These are phyloP conservation scores for Ceyx melanurus DNA, from an alignment of 2,113 vertebrate genomes.

Conservation along the genomic window DNA sequence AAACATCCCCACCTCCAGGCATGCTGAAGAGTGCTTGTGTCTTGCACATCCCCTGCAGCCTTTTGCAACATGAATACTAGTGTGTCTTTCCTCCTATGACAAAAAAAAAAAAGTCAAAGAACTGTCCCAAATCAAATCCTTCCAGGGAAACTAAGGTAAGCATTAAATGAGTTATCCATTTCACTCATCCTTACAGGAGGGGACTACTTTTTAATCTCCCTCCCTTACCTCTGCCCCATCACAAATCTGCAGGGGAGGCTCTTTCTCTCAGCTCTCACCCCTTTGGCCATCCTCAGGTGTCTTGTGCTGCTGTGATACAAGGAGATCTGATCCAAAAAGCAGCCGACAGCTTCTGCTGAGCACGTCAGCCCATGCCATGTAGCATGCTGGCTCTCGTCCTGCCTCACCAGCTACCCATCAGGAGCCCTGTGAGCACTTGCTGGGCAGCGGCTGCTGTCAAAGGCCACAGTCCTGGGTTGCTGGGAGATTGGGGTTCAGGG, in stretches of 20 bases:
- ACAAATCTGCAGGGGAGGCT: not conserved
- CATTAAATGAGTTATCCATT: not conserved
- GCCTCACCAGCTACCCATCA: accelerated
- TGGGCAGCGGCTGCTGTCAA: not conserved
- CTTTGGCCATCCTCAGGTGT: not conserved
- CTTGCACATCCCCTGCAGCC: not conserved
- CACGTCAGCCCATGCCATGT: accelerated
- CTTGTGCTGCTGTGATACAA: not conserved
- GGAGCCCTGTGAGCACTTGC: accelerated
- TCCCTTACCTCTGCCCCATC: not conserved
- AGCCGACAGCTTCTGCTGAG: not conserved
- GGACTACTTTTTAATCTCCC: not conserved
- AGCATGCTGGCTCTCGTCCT: accelerated
- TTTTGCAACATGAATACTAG: not conserved
- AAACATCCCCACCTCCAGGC: not conserved
- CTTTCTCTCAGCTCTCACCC: accelerated
- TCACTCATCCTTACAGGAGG: not conserved
- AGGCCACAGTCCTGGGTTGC: not conserved
- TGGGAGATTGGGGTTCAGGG: not conserved
- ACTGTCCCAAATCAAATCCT: not conserved
- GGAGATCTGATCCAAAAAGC: not conserved
- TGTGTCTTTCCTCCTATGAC: not conserved
- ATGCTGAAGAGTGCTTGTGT: accelerated
- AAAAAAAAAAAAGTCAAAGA: not conserved
- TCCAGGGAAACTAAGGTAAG: not conserved